A percentile compares a stretch with the other conserved stretches of the same genome.
Conservation (phyloP, 2,888 invertebrate species). For the Podotricha telesiphe region DNA sequence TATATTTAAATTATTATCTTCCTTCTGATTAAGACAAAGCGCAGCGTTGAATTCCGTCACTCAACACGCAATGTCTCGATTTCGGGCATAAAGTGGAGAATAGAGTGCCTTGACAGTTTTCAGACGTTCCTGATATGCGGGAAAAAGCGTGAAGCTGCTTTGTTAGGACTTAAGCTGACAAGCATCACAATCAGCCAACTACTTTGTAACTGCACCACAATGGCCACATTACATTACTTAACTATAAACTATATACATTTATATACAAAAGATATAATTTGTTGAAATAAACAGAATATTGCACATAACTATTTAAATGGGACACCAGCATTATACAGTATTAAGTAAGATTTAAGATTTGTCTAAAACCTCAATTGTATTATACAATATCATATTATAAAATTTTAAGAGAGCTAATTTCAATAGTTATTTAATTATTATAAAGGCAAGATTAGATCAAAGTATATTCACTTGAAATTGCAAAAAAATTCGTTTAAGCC, state of each 20-base stretch:
- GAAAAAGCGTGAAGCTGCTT: too few relatives aligned
- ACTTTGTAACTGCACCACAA: neutral
- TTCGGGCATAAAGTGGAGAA: too few relatives aligned
- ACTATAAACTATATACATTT: neutral
- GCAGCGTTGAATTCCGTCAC: too few relatives aligned
- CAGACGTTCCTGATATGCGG: too few relatives aligned
- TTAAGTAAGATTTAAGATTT: neutral
- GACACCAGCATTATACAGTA: neutral
- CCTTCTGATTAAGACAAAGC: too few relatives aligned
- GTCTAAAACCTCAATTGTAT: neutral
- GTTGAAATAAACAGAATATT: neutral
- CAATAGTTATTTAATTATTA: too few relatives aligned
- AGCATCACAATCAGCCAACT: neutral
- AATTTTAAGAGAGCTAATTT: neutral
- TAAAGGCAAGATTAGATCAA: neutral
- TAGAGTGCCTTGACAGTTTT: too few relatives aligned
- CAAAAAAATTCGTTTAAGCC: too few relatives aligned
- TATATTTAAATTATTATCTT: too few relatives aligned
- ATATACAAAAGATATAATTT: neutral
- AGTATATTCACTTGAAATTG: neutral
- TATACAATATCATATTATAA: too few relatives aligned
- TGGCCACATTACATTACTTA: neutral
- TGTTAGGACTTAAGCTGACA: neutral
- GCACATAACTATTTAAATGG: slow-evolving; percentile 7
- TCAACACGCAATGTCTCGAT: too few relatives aligned